Base-by-base conservation (phyloP, 2,888 invertebrate species). In the Lampropteryx suffumata region DNA sequence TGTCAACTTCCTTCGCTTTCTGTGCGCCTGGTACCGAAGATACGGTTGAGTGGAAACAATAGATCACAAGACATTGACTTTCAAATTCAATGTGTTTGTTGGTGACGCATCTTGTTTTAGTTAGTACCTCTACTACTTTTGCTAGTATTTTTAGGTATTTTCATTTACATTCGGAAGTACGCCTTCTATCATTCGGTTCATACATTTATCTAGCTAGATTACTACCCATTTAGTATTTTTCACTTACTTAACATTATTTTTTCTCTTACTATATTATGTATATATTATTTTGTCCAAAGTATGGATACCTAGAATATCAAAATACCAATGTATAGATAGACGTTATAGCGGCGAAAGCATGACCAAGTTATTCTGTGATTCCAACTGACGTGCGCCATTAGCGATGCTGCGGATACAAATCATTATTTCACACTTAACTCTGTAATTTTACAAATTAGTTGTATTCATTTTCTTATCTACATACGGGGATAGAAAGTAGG, bases 1-100 rank as follows among this genome's bases (percentile, higher is more conserved):
- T 69, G 78, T 59, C 66, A 44, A 73, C 74, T 83, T 85, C 84
- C 87, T 79, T 58, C 59, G 64, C 59, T 67, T 73, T 63, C 69
- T 74, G 69, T 49, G 48, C 46, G 58, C 68, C 69, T 74, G 67
- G 68, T 71, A 72, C 71, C 56, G 33, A 45, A 39, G 68, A 69
- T 61, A 79, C 64, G 79, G 71, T 67, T 80, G 73, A 79, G 57
- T 74, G 74, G 63, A 52, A 73, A 81, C 82, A 83, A 82, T 80
- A 64, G 47, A 35, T 51, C 50, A 52, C 49, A 51, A 52, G 57
- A 43, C 57, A 56, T 69, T 73, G 71, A 67, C 76, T 75, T 76
- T 78, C 71, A n/a, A n/a, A n/a, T n/a, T n/a, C n/a, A 71, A 71
- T 53, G 26, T 26, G 7, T 24, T 43, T 29, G 5, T 24, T 43